Evolutionary conservation across 2,797 vertebrate species (phyloP).

Genomic region (Hemibagrus guttatus): DNA sequence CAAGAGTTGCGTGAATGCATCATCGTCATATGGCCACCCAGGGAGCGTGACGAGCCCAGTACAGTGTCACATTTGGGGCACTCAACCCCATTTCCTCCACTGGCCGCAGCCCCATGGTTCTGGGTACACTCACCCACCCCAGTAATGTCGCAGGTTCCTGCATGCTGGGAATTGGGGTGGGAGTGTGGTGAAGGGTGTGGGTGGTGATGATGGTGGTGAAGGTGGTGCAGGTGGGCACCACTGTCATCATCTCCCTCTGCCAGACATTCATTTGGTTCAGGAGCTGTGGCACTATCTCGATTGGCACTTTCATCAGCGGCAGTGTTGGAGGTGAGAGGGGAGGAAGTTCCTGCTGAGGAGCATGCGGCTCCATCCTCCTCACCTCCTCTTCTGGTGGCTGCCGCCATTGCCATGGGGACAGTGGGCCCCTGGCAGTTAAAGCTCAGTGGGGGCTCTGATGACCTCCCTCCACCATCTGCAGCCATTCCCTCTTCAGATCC

Average conservation of each 20-base stretch:
- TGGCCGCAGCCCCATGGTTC: constrained; percentile 73
- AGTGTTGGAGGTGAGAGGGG: constrained; percentile 75
- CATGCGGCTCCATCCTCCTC: constrained; percentile 84
- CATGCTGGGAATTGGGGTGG: constrained; percentile 78
- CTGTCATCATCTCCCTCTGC: constrained; percentile 94
- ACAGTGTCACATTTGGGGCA: constrained; percentile 99
- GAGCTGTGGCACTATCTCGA: constrained; percentile 98
- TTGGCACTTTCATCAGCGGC: constrained; percentile 98
- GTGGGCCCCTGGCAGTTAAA: constrained; percentile 94
- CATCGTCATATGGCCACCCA: constrained; percentile 99
- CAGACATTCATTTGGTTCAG: constrained; percentile 98
- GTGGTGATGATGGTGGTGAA: constrained; percentile 85
- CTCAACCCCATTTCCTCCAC: constrained; percentile 90
- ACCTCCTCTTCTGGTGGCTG: constrained; percentile 82
- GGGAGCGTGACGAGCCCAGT: constrained; percentile 93
- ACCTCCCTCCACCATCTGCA: constrained; percentile 91
- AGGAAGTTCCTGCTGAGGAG: constrained; percentile 68
- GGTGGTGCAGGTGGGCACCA: constrained; percentile 78
- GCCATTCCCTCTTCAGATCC: constrained; percentile 86
- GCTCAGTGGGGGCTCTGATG: constrained; percentile 88
- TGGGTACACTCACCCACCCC: constrained; percentile 89
- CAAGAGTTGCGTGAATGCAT: constrained; percentile 99
- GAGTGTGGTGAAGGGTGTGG: constrained; percentile 77
- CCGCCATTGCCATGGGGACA: constrained; percentile 73
- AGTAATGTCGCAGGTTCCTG: constrained; percentile 86